Evolutionary conservation across 1,140 invertebrate species (phyloP).

Genomic region (Pseudomyrmex pallidus): DNA sequence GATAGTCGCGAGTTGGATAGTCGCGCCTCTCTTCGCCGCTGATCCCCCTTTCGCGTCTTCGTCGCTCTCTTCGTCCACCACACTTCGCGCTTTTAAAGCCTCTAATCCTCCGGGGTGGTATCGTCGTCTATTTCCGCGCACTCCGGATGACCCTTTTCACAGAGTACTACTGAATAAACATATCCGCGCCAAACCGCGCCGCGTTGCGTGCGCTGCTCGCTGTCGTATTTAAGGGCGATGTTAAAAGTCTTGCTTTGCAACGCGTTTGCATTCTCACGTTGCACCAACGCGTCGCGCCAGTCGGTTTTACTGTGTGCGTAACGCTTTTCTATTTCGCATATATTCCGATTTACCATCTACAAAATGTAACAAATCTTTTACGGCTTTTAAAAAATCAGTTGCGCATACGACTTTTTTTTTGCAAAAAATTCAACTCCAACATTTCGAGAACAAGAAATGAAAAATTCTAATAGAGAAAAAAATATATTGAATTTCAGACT

Average conservation of each 20-base stretch:
- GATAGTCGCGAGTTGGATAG: slow-evolving; percentile 54
- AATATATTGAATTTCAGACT: neutral
- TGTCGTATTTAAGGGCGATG: slow-evolving; percentile 37
- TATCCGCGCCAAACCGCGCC: slow-evolving; percentile 64
- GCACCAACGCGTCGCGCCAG: neutral
- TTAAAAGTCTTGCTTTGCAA: slow-evolving; percentile 26
- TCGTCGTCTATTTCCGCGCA: slow-evolving; percentile 59
- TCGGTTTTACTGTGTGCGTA: neutral
- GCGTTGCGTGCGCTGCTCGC: slow-evolving; percentile 9
- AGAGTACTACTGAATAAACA: slow-evolving; percentile 73
- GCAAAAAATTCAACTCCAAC: neutral
- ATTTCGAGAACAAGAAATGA: slow-evolving; percentile 3
- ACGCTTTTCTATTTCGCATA: too few relatives aligned
- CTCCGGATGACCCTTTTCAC: slow-evolving; percentile 50
- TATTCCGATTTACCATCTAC: neutral
- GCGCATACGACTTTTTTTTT: neutral
- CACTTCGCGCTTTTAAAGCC: slow-evolving; percentile 26
- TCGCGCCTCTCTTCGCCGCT: slow-evolving; percentile 32
- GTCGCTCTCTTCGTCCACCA: neutral
- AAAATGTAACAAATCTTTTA: slow-evolving; percentile 7
- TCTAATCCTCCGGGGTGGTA: slow-evolving; percentile 22
- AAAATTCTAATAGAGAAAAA: neutral
- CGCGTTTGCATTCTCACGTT: slow-evolving; percentile 25
- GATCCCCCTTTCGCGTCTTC: slow-evolving; percentile 6
- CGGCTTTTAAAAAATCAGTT: neutral